Evolutionary conservation across 2,888 invertebrate species (phyloP), one percentile per base, ranked within the genome.

Genomic region (Xestobium rufovillosum): DNA sequence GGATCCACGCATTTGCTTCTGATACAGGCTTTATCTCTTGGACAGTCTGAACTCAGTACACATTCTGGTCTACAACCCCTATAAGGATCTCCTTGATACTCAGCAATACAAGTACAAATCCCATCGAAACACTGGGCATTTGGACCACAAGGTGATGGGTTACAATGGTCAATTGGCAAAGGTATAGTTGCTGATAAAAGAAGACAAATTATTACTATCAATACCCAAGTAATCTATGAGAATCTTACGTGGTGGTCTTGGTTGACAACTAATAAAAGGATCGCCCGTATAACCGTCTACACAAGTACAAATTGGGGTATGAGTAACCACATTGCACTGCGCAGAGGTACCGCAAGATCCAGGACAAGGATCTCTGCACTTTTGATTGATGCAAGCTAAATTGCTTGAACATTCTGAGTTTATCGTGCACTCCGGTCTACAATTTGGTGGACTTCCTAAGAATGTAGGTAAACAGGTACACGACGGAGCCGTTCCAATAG

Each of bases 81-180:
- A 38, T 82, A 83, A 3, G 85, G 83, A 57, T 83, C 80, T 12
- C 84, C 83, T 45, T 74, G 71, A 54, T 78, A 83, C 49, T 79
- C 80, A 13, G 72, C 59, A 37, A 80, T 52, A 57, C 85, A 85
- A 17, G 76, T 72, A 56, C 85, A 85, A 53, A 76, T 70, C 3
- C 82, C 80, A 51, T 78, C 75, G 28, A 70, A 65, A 50, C 79
- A 80, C 48, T 67, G 53, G 14, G 79, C 71, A 51, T 79, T 78
- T 8, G 76, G 56, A 13, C 79, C 79, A 59, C 81, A 81, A 11
- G 80, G 79, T 27, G 75, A 76, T 36, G 78, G 78, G 54, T 75
- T 72, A 51, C 80, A 80, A 29, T 70, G 73, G 55, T 78, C n/a
- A n/a, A n/a, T n/a, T n/a, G n/a, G n/a, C n/a, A 70, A 39, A n/a